phyloP scores from a whole-genome alignment of 2,113 vertebrate genomes.

The Esox niger region DNA sequence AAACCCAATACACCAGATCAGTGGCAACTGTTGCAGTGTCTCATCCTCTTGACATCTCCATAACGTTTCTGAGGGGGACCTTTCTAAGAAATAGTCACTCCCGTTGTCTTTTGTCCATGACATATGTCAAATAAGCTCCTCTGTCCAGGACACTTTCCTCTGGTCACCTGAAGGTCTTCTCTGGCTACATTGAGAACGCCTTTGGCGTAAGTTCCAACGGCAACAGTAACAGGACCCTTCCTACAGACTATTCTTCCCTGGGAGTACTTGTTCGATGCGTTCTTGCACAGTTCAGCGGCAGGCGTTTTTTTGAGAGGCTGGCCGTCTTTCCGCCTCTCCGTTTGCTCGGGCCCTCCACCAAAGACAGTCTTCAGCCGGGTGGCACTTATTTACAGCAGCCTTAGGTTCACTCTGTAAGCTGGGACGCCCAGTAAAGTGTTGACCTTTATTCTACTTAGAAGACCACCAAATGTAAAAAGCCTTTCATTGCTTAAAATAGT shows the following conservation, averaged over 20 bases:
- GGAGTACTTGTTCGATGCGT: conserved; percentile 63
- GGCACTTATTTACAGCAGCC: conserved; percentile 28
- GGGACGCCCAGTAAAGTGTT: conserved; percentile 38
- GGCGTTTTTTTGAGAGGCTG: conserved; percentile 36
- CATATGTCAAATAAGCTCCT: background rate
- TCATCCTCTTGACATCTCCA: conserved; percentile 55
- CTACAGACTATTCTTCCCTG: conserved; percentile 18
- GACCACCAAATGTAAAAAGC: conserved; percentile 25
- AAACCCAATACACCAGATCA: conserved; percentile 57
- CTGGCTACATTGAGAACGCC: conserved; percentile 28
- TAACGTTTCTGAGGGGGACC: conserved; percentile 45
- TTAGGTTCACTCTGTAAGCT: conserved; percentile 31
- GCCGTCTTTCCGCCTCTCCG: conserved; percentile 1
- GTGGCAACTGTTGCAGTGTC: conserved; percentile 59
- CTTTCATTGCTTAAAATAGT: conserved; percentile 34
- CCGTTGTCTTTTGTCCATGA: conserved; percentile 2
- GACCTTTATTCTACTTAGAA: conserved; percentile 27
- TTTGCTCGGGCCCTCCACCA: conserved; percentile 51
- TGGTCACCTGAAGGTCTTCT: conserved; percentile 28
- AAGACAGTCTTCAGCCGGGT: conserved; percentile 42
- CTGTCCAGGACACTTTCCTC: background rate
- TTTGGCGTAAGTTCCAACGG: conserved; percentile 38
- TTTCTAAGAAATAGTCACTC: conserved; percentile 16
- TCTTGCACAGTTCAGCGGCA: conserved; percentile 50
- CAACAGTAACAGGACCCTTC: conserved; percentile 48